Base-by-base conservation (phyloP, 2,888 invertebrate genomes). In the Pseudococcus longispinus region DNA sequence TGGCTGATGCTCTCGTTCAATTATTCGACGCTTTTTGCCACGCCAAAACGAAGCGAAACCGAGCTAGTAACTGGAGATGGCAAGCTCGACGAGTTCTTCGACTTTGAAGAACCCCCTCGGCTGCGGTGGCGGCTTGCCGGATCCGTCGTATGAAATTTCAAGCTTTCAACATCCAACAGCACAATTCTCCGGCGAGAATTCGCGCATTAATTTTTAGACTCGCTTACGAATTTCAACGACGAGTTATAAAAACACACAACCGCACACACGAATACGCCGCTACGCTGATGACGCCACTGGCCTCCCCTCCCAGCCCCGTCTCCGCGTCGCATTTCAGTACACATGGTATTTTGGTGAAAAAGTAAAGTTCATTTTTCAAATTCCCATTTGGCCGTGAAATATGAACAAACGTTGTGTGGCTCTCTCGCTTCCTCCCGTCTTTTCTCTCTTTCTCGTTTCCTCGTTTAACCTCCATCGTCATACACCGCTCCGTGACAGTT, bases 301-400 rank as follows among this genome's bases (percentile, higher is more conserved):
- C 51, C 51, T 3, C n/a, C 51, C n/a, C n/a, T n/a, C 51, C 18
- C 18, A 15, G 15, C 18, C 51, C 51, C n/a, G 2, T 51, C 51
- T 1, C 51, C 51, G 1, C n/a, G 3, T 3, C 6, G 51, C 51
- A 4, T 51, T n/a, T n/a, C 37, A 9, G 37, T 37, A 55, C 55
- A 15, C 15, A n/a, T 60, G n/a, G 51, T 60, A 55, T 55, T 13
- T n/a, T 6, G 74, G 74, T 74, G 77, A 42, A 80, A 80, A 80
- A 74, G 74, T 74, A 74, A 65, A 80, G 77, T 80, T 80, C 77
- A 80, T 80, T 80, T 80, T 80, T 80, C 77, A 80, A 80, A 80
- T 80, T 80, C 77, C 77, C 77, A 80, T 80, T 80, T 80, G 77
- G 77, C 77, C 77, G 77, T 80, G 77, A 80, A 80, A 80, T 80